These are phyloP conservation scores for Okapia johnstoni DNA, from an alignment of 2,113 vertebrate genomes.

Conservation along the genomic window DNA sequence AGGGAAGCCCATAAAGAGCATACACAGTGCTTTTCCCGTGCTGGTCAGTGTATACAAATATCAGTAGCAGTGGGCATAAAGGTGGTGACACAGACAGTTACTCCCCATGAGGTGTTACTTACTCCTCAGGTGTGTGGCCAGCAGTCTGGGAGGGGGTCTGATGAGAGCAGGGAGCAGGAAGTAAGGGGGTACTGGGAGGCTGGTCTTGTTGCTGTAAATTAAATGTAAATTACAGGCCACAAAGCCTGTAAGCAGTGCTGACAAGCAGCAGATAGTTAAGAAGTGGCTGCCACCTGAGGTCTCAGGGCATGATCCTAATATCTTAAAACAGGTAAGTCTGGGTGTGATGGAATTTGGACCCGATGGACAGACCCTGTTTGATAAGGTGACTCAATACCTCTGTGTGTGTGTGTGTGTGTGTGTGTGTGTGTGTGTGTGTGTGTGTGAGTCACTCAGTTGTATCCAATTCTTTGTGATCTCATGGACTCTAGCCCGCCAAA, in stretches of 20 bases:
- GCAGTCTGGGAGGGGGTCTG: neutral
- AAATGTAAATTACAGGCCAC: neutral
- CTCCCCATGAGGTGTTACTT: neutral
- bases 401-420: neutral
- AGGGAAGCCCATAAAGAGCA: neutral
- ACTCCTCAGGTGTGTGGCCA: neutral
- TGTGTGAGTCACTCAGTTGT: neutral
- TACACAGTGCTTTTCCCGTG: neutral
- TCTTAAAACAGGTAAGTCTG: neutral
- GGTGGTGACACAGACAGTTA: neutral
- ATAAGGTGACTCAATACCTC: neutral
- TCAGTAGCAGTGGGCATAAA: neutral
- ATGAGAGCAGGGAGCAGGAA: neutral
- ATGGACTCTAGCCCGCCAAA: neutral
- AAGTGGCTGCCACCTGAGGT: neutral
- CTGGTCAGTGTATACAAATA: neutral
- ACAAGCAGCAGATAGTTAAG: neutral
- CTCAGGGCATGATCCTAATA: neutral
- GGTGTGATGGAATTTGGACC: neutral
- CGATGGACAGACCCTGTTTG: neutral
- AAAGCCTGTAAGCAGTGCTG: neutral
- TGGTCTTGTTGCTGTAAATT: neutral
- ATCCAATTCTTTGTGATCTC: neutral
- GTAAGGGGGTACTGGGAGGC: too few species aligned
- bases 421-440: too few species aligned